phyloP scores from a whole-genome alignment of 1,140 invertebrate genomes.

The Lanistes nyassanus region DNA sequence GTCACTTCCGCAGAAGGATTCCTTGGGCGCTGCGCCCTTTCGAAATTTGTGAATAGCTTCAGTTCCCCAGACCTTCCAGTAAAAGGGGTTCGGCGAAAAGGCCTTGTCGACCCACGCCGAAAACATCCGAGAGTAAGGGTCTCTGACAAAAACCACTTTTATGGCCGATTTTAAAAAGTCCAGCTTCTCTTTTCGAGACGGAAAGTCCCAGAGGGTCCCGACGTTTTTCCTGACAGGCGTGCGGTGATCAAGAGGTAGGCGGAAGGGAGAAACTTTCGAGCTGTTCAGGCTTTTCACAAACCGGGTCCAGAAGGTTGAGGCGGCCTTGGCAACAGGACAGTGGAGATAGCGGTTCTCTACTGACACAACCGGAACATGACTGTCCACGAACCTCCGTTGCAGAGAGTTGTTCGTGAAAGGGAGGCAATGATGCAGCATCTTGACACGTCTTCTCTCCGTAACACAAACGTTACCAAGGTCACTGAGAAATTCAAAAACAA shows the following conservation, averaged over 20 bases:
- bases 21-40: neutral
- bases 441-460: no score
- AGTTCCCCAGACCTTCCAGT: neutral
- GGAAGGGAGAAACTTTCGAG: neutral
- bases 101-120: constrained; percentile 13
- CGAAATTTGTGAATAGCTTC: neutral
- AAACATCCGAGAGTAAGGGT: constrained; percentile 15
- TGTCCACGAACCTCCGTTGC: neutral
- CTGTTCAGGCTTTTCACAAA: neutral
- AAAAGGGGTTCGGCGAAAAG: constrained; percentile 13
- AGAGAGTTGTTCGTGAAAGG: neutral
- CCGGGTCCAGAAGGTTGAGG: neutral
- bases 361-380: no score
- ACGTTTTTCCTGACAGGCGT: neutral
- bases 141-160: constrained; percentile 2
- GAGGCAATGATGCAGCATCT: neutral
- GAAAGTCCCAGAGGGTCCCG: neutral
- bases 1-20: neutral
- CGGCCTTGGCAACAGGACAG: constrained; percentile 3
- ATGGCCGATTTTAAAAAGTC: neutral
- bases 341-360: no score
- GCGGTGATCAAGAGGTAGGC: neutral
- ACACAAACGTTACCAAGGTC: no score
- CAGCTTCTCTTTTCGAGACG: neutral
- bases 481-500: no score